Conservation (phyloP, 1,140 invertebrate genomes). For the Bombus picipes region DNA sequence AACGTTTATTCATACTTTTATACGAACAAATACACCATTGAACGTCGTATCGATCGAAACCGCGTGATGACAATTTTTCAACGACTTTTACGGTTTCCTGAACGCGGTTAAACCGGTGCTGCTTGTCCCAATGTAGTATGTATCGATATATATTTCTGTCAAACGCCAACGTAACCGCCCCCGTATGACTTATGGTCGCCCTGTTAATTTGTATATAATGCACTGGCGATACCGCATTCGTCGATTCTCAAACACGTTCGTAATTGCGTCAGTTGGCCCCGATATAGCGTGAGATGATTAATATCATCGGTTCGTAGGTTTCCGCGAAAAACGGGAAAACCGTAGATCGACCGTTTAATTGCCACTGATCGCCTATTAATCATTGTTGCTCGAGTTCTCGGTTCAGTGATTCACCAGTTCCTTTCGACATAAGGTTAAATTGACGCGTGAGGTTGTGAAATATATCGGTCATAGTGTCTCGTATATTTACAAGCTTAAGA, state of each 20-base stretch:
- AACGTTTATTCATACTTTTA: not conserved
- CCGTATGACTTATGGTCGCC: constrained; percentile 25
- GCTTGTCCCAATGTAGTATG: constrained; percentile 3
- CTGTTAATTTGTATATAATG: constrained; percentile 40
- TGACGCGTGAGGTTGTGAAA: too few species aligned
- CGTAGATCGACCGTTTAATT: constrained; percentile 17
- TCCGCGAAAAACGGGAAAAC: constrained; percentile 33
- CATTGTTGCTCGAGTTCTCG: not conserved
- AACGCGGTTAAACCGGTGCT: constrained; percentile 36
- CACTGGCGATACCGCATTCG: not conserved
- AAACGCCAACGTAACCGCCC: constrained; percentile 24
- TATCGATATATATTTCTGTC: constrained; percentile 38
- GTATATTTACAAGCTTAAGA: too few species aligned
- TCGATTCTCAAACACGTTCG: not conserved
- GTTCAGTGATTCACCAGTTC: not conserved
- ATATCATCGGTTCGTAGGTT: not conserved
- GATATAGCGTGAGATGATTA: not conserved
- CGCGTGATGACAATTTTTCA: constrained; percentile 16
- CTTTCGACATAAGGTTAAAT: not conserved
- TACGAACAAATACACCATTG: not conserved
- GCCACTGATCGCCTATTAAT: constrained; percentile 23
- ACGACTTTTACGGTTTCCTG: constrained; percentile 27
- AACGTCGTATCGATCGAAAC: not conserved
- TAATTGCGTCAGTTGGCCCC: constrained; percentile 6
- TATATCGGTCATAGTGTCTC: too few species aligned